These are phyloP conservation scores for Polymixis lichenea DNA, from an alignment of 2,888 invertebrate species.

Conservation along the genomic window DNA sequence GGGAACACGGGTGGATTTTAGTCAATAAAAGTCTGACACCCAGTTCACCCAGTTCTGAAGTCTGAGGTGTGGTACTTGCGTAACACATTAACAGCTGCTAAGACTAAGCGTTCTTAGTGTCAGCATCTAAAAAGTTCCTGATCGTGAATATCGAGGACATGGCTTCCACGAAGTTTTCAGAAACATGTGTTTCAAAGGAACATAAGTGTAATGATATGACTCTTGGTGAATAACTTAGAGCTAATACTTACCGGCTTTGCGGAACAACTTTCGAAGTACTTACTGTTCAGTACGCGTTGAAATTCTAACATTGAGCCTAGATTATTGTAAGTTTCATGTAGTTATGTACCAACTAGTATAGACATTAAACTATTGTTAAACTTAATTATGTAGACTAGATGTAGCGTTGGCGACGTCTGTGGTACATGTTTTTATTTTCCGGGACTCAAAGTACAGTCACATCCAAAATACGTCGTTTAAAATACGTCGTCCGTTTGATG, in stretches of 20 bases:
- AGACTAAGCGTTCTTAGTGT: no score
- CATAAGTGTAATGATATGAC: slow-evolving; percentile 28
- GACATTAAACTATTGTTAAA: background rate
- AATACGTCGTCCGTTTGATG: no score
- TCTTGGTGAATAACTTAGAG: slow-evolving; percentile 41
- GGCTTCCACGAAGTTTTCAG: slow-evolving; percentile 17
- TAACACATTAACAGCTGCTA: no score
- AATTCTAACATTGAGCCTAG: background rate
- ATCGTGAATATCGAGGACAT: background rate
- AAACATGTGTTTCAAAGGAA: slow-evolving; percentile 29
- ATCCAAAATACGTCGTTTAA: background rate
- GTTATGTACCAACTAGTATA: background rate
- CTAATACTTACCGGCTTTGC: slow-evolving; percentile 16
- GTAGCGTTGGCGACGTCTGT: no score
- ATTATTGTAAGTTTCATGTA: slow-evolving; percentile 15
- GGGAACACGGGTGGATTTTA: no score
- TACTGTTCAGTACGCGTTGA: slow-evolving; percentile 1
- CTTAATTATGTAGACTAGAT: background rate
- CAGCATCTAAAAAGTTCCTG: slow-evolving; percentile 1
- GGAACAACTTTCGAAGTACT: slow-evolving; percentile 36
- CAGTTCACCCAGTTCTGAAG: no score
- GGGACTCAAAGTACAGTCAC: background rate
- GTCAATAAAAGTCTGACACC: no score
- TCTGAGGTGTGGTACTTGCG: no score
- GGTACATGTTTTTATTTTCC: background rate